Evolutionary conservation across 1,140 invertebrate genomes (phyloP).

Genomic region (Achroia grisella): DNA sequence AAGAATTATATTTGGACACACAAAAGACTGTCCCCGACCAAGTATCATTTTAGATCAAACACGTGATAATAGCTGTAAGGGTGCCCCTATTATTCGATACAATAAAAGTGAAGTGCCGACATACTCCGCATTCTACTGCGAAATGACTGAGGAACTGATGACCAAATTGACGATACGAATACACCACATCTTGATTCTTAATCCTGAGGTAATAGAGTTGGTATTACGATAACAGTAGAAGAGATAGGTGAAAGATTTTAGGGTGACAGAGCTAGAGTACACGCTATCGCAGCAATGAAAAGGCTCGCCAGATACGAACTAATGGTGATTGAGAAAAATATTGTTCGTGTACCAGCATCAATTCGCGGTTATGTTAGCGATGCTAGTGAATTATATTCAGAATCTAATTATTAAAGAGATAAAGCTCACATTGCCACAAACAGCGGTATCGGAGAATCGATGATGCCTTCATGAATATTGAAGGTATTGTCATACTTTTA

Average conservation of each 20-base stretch:
- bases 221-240: slow-evolving; percentile 13
- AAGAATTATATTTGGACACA: neutral
- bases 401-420: neutral
- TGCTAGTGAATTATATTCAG: neutral
- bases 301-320: slow-evolving; percentile 62
- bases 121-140: slow-evolving; percentile 68
- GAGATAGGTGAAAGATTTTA: slow-evolving; percentile 42
- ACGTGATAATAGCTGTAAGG: slow-evolving; percentile 71
- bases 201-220: slow-evolving; percentile 6
- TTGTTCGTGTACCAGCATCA: slow-evolving; percentile 49
- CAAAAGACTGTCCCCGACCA: slow-evolving; percentile 21
- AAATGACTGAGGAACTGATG: slow-evolving; percentile 38
- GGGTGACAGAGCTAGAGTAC: slow-evolving; percentile 30
- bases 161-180: slow-evolving; percentile 28
- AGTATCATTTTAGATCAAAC: slow-evolving; percentile 73
- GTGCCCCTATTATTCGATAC: slow-evolving; percentile 72
- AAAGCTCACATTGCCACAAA: neutral
- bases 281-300: slow-evolving; percentile 49
- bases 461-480: slow-evolving; percentile 65
- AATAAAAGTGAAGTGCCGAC: slow-evolving; percentile 72
- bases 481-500: slow-evolving; percentile 62
- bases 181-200: slow-evolving; percentile 22
- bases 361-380: slow-evolving; percentile 56
- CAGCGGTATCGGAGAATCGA: neutral
- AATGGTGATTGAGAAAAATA: slow-evolving; percentile 74